Base-by-base conservation (phyloP, 2,113 vertebrate genomes). In the Hepsetus odoe region DNA sequence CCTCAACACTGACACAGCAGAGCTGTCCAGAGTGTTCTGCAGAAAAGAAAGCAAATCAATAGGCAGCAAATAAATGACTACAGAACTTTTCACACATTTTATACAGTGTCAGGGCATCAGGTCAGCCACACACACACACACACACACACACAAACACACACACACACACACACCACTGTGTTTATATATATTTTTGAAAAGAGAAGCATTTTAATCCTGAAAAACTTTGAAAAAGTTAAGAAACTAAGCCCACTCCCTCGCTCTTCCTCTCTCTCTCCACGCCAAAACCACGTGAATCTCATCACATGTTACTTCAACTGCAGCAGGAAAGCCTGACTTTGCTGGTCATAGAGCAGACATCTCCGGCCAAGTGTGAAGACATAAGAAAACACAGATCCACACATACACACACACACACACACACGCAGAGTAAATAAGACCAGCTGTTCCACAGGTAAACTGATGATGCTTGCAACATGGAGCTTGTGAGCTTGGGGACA, bases 1-100 rank as follows among this genome's bases (percentile, higher is more conserved):
- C 28, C 49, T 6, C 58, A 10, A 16, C 42, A 38, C 61, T 42
- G 24, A n/a, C 26, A 35, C 32, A 55, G 42, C 59, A 35, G 49
- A 66, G 49, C 68, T 77, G 59, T 24, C 14, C 9, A 13, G 59
- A 62, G 30, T 73, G 87, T 72, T 89, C 90, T 88, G 85, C 33
- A 87, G 89, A 85, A 88, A 32, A 82, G 14, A 68, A 42, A 35
- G 69, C 42, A 20, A 33, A 80, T 26, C 22, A 35, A 24, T 4
- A 64, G 67, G 55, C 38, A 79, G 7, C 70, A 56, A 77, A n/a
- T 40, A 38, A 33, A 38, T n/a, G n/a, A n/a, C 55, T 70, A 68
- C 38, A 74, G 16, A 24, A 38, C 20, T 24, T 10, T n/a, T n/a
- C n/a, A n/a, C n/a, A n/a, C n/a, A 9, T 33, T 58, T 24, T 26